These are phyloP conservation scores for Pteropus alecto DNA, from an alignment of 2,113 vertebrate genomes.

Conservation along the genomic window DNA sequence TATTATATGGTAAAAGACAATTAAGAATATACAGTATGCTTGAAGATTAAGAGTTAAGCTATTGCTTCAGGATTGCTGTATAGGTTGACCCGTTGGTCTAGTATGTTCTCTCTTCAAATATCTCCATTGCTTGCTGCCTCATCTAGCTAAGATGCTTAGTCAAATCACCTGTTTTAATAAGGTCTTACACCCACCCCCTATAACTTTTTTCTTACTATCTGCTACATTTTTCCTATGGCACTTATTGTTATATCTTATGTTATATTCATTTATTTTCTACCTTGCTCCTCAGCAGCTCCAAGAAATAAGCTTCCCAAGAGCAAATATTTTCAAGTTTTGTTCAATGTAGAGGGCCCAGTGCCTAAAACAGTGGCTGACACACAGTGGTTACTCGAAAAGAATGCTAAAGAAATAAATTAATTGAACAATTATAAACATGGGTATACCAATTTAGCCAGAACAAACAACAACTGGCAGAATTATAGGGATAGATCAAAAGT, in stretches of 20 bases:
- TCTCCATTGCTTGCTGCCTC: fast-evolving
- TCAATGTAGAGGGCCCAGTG: neutral
- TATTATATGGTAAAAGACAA: neutral
- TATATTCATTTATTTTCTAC: neutral
- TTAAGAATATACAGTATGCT: neutral
- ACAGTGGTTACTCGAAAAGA: neutral
- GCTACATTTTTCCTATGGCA: neutral
- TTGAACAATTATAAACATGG: neutral
- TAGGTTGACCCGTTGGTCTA: neutral
- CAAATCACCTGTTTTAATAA: neutral
- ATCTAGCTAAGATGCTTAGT: neutral
- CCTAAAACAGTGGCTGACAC: neutral
- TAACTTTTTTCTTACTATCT: neutral
- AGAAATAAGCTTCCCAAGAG: neutral
- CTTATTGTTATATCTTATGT: neutral
- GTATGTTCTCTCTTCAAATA: neutral
- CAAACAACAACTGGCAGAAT: neutral
- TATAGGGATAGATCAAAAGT: neutral
- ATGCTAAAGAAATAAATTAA: neutral
- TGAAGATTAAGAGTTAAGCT: neutral
- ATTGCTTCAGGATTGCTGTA: neutral
- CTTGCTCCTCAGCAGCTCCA: neutral
- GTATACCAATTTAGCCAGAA: neutral
- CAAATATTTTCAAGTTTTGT: neutral
- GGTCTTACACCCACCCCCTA: neutral